Base-by-base conservation (phyloP, 2,888 invertebrate genomes). In the Cryptops parisi region DNA sequence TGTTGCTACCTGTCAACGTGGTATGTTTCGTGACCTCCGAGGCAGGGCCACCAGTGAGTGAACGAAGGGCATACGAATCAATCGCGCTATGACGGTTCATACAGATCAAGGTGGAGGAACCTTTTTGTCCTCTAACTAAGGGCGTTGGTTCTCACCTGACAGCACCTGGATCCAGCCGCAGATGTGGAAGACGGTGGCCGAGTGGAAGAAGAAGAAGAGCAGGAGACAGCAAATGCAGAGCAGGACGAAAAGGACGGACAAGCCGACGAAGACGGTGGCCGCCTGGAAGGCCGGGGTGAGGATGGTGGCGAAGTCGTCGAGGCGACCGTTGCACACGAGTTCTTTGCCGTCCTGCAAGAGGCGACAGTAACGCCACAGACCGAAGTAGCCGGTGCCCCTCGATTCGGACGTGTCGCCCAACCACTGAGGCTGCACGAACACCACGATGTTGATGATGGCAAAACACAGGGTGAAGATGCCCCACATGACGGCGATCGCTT, bases 381-480 rank as follows among this genome's bases (percentile, higher is more conserved):
- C 96, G 65, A 96, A 84, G 69, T 88, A 84, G 52, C 91, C 91
- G 1, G 87, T 85, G 64, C 83, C 84, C 61, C 87, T 84, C 58
- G 86, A 82, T 62, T 84, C 82, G 62, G 82, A 60, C 0, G 67
- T 66, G 71, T 85, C 84, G 12, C 86, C 86, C 58, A 89, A 78
- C 90, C 90, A 86, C 72, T 91, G 84, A 56, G 64, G 93, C 58
- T 94, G 94, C 55, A 96, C 82, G 70, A 97, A 93, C 3, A 91
- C 87, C 27, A 97, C 90, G 61, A 89, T 82, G 64, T 85, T 84
- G 65, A 98, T 90, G 65, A 97, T 91, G 59, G 90, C 89, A 70
- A 90, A 94, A 72, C 94, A 94, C 67, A 96, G 86, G 60, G 91
- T 89, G 72, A 97, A 94, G 67, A 97, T 87, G 58, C 87, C 94